Conservation (phyloP, 2,113 vertebrate species). For the Sus scrofa region DNA sequence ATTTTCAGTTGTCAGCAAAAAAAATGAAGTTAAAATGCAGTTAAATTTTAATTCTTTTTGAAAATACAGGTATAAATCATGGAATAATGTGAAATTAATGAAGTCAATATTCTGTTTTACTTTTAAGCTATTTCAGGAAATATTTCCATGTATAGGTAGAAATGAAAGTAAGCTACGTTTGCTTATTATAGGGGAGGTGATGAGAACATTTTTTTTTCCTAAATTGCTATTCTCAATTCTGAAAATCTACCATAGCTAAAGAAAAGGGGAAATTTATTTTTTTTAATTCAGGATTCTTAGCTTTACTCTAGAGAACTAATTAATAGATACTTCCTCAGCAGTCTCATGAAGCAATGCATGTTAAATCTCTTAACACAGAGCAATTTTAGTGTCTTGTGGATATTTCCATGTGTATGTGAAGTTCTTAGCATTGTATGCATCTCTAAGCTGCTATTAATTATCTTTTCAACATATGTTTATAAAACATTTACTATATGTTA, state of each 20-base stretch:
- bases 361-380: slow-evolving; percentile 32
- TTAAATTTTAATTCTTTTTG: background rate
- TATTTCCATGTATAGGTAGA: background rate
- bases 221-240: slow-evolving; percentile 42
- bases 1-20: background rate
- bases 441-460: background rate
- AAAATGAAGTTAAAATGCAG: background rate
- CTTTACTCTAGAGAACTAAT: slow-evolving; percentile 45
- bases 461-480: background rate
- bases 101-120: background rate
- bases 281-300: background rate
- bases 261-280: background rate
- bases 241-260: slow-evolving; percentile 34
- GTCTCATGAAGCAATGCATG: background rate
- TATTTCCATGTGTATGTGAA: background rate
- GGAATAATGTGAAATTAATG: background rate
- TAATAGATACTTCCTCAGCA: background rate
- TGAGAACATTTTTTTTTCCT: background rate
- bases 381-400: background rate
- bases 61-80: background rate
- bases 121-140: slow-evolving; percentile 25
- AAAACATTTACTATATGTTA: background rate
- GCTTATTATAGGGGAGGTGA: background rate
- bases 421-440: background rate
- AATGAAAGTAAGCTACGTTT: slow-evolving; percentile 23